Percentiles rank a stretch among this genome's conserved stretches.
Conservation (phyloP, 1,140 invertebrate species). For the Pseudomyrmex cubaensis region DNA sequence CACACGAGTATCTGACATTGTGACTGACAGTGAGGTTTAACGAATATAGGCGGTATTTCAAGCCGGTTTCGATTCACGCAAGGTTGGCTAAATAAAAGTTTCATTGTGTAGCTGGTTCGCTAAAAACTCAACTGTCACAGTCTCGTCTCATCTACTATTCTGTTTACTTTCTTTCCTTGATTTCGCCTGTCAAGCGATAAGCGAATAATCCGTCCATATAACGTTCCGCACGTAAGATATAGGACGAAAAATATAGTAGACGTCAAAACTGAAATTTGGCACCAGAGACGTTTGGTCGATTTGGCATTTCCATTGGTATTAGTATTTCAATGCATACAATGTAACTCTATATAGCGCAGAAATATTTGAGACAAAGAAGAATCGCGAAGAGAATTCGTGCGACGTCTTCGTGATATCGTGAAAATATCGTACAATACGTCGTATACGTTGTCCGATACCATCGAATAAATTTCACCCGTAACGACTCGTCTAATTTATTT, state of each 20-base stretch:
- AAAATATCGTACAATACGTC: background rate
- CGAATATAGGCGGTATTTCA: constrained; percentile 30
- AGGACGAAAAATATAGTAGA: constrained; percentile 20
- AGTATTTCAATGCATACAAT: constrained; percentile 2
- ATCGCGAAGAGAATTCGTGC: background rate
- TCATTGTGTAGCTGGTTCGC: constrained; percentile 22
- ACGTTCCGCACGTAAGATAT: background rate
- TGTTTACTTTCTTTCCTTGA: constrained; percentile 48
- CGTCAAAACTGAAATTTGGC: constrained; percentile 26
- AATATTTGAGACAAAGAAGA: background rate
- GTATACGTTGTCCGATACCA: background rate
- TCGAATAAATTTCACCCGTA: background rate
- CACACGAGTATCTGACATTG: constrained; percentile 1
- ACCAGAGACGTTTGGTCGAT: constrained; percentile 27
- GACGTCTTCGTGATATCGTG: background rate
- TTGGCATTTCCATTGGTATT: background rate
- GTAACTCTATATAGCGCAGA: background rate
- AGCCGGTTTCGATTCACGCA: constrained; percentile 23
- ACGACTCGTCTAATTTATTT: constrained; percentile 8
- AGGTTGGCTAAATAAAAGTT: constrained; percentile 48
- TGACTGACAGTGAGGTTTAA: constrained; percentile 40
- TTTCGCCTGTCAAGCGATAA: constrained; percentile 49
- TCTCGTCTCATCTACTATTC: constrained; percentile 35
- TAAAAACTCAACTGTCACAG: constrained; percentile 37
- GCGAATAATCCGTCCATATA: background rate